phyloP scores from a whole-genome alignment of 1,140 invertebrate genomes.

The Arctopsyche grandis region DNA sequence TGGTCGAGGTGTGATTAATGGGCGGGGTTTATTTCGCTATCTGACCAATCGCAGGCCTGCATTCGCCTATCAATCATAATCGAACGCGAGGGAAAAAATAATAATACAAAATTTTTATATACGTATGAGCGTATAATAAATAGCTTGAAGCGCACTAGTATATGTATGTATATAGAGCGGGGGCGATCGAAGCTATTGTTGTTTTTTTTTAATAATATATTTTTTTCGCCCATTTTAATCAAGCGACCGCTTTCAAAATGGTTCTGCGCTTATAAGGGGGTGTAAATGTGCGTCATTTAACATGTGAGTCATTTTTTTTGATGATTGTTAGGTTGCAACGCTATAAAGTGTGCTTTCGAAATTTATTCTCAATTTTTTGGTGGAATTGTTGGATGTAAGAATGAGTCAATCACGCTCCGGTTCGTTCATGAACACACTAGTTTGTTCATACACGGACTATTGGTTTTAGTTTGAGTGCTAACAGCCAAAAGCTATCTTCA shows the following conservation, averaged over 20 bases:
- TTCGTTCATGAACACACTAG: no score
- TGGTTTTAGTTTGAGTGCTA: no score
- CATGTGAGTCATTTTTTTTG: background rate
- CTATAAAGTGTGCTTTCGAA: no score
- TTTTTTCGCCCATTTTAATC: background rate
- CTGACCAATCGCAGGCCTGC: background rate
- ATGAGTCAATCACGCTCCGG: no score
- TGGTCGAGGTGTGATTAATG: background rate
- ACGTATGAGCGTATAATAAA: background rate
- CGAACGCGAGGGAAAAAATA: background rate
- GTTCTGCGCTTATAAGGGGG: background rate
- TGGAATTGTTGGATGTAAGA: no score
- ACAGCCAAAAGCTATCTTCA: no score
- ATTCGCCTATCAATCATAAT: constrained; percentile 14
- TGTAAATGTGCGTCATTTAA: background rate
- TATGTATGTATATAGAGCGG: background rate
- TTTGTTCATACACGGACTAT: no score
- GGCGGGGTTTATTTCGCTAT: background rate
- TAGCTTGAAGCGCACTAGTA: no score
- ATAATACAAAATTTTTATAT: background rate
- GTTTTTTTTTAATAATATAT: background rate
- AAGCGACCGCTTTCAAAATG: background rate
- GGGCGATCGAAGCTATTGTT: background rate
- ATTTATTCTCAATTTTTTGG: no score
- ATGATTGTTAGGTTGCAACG: no score